Evolutionary conservation across 2,797 vertebrate species (phyloP).

Genomic region (Erpetoichthys calabaricus): DNA sequence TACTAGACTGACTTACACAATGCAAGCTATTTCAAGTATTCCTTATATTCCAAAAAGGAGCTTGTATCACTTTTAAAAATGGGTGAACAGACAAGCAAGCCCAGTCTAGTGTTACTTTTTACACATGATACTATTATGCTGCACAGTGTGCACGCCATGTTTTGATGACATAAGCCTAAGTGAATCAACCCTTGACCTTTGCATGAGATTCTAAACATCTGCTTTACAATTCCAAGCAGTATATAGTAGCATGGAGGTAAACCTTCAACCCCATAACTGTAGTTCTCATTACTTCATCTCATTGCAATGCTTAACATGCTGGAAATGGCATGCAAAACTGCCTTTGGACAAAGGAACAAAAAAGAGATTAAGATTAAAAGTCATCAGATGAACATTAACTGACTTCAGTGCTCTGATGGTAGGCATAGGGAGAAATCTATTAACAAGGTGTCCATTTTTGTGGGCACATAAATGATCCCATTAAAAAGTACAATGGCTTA

Average conservation of each 20-base stretch:
- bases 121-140: constrained; percentile 14
- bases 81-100: constrained; percentile 5
- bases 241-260: constrained; percentile 27
- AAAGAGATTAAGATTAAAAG: constrained; percentile 48
- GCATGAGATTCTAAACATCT: constrained; percentile 29
- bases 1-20: neutral
- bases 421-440: no score
- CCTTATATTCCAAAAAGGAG: constrained; percentile 17
- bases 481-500: no score
- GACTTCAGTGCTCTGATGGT: no score
- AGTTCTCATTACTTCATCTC: constrained; percentile 53
- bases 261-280: constrained; percentile 23
- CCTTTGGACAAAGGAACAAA: constrained; percentile 39
- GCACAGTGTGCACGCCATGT: constrained; percentile 17
- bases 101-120: constrained; percentile 1
- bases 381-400: constrained; percentile 5
- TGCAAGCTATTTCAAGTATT: constrained; percentile 22
- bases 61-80: neutral
- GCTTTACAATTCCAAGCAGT: constrained; percentile 33
- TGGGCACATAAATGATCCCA: no score
- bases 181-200: constrained; percentile 34
- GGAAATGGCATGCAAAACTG: constrained; percentile 41
- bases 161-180: constrained; percentile 19
- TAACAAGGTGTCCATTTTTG: no score
- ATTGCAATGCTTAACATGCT: constrained; percentile 45